Base-by-base conservation (phyloP, 1,140 invertebrate genomes). In the Zaprionus capensis region DNA sequence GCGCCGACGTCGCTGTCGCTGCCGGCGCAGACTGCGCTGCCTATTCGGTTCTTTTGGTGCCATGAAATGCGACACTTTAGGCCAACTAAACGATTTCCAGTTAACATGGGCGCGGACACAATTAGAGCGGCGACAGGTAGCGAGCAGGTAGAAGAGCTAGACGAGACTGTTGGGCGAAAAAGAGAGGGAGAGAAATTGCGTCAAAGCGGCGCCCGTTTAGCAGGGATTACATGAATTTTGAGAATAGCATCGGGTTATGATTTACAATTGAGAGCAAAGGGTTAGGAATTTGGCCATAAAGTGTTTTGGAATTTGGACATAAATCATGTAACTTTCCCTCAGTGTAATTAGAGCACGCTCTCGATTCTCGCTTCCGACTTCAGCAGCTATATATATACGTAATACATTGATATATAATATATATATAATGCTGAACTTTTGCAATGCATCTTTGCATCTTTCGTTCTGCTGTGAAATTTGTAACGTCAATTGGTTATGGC, bases 21-120 rank as follows among this genome's bases (percentile, higher is more conserved):
- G 17, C 4, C 14, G 41, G 6, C 15, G 15, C 41, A 44, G 41
- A 17, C 7, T 44, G 15, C n/a, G n/a, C 15, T 46, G 41, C n/a
- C 5, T 1, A 4, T 46, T 63, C 12, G 14, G 38, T 14, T 26
- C 36, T 78, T 84, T 84, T 56, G 69, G 34, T 46, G 64, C 31
- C 68, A 72, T 70, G 82, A 86, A 85, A 79, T 49, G 72, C 83
- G 80, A 86, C 82, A 82, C 83, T 82, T 83, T 83, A 70, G 78
- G 67, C 72, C 69, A 46, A 46, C 41, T 59, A 57, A 72, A 80
- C 57, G 58, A 79, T 71, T 86, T 87, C 83, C 82, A 65, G 80
- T 73, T 87, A 82, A 82, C 66, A 62, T 51, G 24, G 57, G 49
- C 28, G n/a, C 44, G 14, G 20, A 63, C 56, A 68, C 68, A 86